A percentile compares a stretch with the other conserved stretches of the same genome.
Evolutionary conservation across 2,797 vertebrate genomes (phyloP).

Genomic region (Taeniopygia guttata): DNA sequence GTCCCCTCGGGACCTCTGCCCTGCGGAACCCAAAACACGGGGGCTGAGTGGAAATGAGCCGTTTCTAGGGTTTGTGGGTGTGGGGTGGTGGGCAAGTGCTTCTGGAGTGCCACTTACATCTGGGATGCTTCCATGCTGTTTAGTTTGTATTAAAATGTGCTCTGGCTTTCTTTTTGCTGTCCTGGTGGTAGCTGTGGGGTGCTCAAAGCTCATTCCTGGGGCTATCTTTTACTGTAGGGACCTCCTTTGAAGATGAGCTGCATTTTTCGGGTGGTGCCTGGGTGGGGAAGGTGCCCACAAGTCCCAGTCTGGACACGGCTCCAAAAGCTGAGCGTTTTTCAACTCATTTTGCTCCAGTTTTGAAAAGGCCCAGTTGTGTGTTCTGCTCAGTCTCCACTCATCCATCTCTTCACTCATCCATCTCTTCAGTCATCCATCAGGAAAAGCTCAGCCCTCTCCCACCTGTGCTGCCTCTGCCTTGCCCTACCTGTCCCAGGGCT

Average conservation of each 20-base stretch:
- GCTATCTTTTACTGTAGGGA: rapidly evolving
- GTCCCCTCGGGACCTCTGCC: not conserved
- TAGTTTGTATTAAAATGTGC: not conserved
- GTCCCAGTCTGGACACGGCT: not conserved
- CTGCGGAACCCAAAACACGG: not conserved
- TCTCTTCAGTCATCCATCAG: not conserved
- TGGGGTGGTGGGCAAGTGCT: rapidly evolving
- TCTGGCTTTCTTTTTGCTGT: too few species aligned
- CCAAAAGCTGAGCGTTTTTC: not conserved
- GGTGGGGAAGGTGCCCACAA: not conserved
- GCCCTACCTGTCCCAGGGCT: not conserved
- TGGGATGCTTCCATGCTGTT: rapidly evolving
- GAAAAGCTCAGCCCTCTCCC: not conserved
- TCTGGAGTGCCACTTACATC: rapidly evolving
- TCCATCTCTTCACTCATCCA: not conserved
- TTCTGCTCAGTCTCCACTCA: not conserved
- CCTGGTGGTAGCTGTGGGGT: not conserved
- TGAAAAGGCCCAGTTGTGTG: too few species aligned
- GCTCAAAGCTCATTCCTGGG: not conserved
- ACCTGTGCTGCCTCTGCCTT: not conserved
- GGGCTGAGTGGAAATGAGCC: rapidly evolving
- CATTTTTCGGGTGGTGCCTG: rapidly evolving
- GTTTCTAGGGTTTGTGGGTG: rapidly evolving
- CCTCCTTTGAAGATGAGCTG: not conserved
- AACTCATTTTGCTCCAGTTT: not conserved